Evolutionary conservation across 2,888 invertebrate species (phyloP), one percentile per base, ranked within the genome.

Genomic region (Malthinus seriepunctatus): DNA sequence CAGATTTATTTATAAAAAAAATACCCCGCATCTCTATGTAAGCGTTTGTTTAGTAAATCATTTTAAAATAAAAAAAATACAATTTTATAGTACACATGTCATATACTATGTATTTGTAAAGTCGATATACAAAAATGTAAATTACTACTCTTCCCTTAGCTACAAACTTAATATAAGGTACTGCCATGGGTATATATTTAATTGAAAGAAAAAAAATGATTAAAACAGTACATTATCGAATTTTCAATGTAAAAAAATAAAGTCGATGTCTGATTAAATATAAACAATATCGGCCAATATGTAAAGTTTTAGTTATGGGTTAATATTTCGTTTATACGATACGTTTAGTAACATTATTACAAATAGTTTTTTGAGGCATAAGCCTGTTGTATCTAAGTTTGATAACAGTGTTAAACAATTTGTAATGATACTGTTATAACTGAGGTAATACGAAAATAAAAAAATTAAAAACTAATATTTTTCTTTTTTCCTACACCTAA

Each of bases 391-490:
- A 60, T 71, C 68, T 73, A 70, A 72, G 71, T 74, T 68, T 71
- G 66, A 71, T 72, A 71, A 71, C 69, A 72, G 69, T 69, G 69
- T 72, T 73, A 70, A 67, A 69, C 70, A 71, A 23, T 73, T 72
- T 73, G 70, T 73, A 73, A 73, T 69, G 70, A 66, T 71, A 70
- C 69, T 73, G 72, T 73, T 73, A 73, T 67, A 71, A 69, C 59
- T 70, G 70, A 71, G 69, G 70, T 68, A 72, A 69, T 69, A 69
- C 67, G 63, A 69, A 51, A 66, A 73, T 62, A 63, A 67, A 63
- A 63, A 42, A 5, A 23, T 23, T 23, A 23, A 23, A 23, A 23
- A 23, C 23, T 23, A 23, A 23, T 2, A 23, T 3, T 23, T 23
- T 23, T 2, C 23, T 23, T 23, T 23, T 23, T 23, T 23, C 23